These are phyloP conservation scores for Solea senegalensis DNA, from an alignment of 2,113 vertebrate species.

Conservation along the genomic window DNA sequence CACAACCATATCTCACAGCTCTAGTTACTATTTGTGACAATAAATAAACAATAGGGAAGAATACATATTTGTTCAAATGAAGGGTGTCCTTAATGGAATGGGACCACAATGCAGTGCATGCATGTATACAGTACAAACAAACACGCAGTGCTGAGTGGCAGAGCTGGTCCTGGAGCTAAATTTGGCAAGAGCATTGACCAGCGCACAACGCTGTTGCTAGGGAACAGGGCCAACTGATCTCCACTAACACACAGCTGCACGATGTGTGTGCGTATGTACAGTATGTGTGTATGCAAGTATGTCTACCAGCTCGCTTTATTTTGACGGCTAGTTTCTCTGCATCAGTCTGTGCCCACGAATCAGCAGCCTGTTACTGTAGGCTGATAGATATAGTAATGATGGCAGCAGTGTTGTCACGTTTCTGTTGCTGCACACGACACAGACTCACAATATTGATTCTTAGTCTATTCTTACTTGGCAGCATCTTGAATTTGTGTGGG, in stretches of 20 bases:
- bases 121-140: constrained; percentile 11
- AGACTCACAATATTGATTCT: not conserved
- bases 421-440: not conserved
- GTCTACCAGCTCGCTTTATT: constrained; percentile 15
- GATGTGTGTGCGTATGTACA: constrained; percentile 10
- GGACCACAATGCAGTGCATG: not conserved
- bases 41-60: no score
- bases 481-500: not conserved
- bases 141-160: constrained; percentile 6
- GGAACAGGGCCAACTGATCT: constrained; percentile 52
- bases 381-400: constrained; percentile 5
- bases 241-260: constrained; percentile 27
- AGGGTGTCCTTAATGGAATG: no score
- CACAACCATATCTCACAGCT: no score
- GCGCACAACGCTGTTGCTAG: constrained; percentile 71
- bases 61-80: not conserved
- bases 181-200: constrained; percentile 58
- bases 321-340: constrained; percentile 27
- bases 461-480: not conserved
- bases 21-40: no score
- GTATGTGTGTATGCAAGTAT: constrained; percentile 1
- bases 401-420: not conserved
- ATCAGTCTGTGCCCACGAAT: constrained; percentile 10
- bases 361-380: not conserved
- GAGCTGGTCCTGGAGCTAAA: constrained; percentile 56